A percentile compares a stretch with the other conserved stretches of the same genome.
phyloP scores from a whole-genome alignment of 1,140 invertebrate species.

The Hermatobates lingyangjiaoensis region DNA sequence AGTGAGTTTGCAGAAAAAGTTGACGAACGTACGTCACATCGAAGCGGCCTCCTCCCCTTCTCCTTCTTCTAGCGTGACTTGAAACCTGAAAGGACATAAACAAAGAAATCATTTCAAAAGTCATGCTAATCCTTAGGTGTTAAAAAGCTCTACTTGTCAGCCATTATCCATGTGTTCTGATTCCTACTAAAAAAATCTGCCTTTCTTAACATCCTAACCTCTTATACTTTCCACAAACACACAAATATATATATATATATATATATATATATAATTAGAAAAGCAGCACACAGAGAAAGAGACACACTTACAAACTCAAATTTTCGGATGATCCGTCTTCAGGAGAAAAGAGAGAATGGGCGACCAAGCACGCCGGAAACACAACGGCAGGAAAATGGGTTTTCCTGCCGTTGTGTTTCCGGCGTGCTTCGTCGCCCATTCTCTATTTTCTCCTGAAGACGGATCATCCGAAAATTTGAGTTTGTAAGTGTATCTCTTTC shows the following conservation, averaged over 20 bases:
- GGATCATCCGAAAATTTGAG: too few species aligned
- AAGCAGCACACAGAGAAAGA: too few species aligned
- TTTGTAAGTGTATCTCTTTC: too few species aligned
- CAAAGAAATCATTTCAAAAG: not conserved
- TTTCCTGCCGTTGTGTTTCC: too few species aligned
- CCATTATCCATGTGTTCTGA: not conserved
- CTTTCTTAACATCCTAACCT: not conserved
- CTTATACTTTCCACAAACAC: not conserved
- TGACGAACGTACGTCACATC: constrained; percentile 13
- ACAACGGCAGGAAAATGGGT: too few species aligned
- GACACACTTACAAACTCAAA: too few species aligned
- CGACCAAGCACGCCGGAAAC: too few species aligned
- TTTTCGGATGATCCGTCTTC: too few species aligned
- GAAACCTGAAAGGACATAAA: constrained; percentile 24
- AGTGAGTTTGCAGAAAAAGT: constrained; percentile 12
- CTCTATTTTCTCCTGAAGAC: too few species aligned
- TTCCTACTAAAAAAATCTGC: not conserved
- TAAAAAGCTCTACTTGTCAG: not conserved
- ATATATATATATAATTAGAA: not conserved
- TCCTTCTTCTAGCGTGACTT: constrained; percentile 72
- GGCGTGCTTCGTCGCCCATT: too few species aligned
- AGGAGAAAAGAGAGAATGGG: too few species aligned
- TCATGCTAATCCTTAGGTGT: not conserved
- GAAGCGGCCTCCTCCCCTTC: constrained; percentile 16
- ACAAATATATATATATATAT: not conserved